Base-by-base conservation (phyloP, 2,888 invertebrate genomes). In the Luperina nickerlii region DNA sequence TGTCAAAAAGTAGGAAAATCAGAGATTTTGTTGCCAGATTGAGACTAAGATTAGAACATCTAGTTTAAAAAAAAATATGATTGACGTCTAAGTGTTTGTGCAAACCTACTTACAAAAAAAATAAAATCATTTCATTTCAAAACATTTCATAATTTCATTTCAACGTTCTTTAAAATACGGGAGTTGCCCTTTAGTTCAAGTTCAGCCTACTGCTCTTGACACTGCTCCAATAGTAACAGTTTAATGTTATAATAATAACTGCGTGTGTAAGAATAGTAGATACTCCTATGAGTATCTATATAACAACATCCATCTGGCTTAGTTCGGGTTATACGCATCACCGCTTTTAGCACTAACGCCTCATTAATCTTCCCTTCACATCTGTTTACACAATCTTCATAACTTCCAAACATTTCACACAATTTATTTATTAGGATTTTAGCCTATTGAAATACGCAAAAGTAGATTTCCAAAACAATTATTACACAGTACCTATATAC, bases 321-420 rank as follows among this genome's bases (percentile, higher is more conserved):
- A 88, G 88, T 90, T 90, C 88, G 79, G 88, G 86, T 87, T 85
- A 87, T 88, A 89, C 88, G 88, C 88, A 87, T 90, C 86, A 89
- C 86, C 89, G 87, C 87, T 87, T 86, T 85, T 76, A 81, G 79
- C 84, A 85, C 87, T 87, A 90, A 87, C 87, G 87, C 87, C 88
- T 87, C 90, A 90, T 92, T 90, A 89, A 92, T 92, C 91, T 90
- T 88, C 60, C 83, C 67, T 76, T 84, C 76, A 81, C 83, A 86
- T 88, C 83, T 91, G 90, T 92, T 91, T 91, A 91, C 80, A 79
- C 76, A 85, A 82, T 88, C 79, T 79, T 87, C 90, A 90, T 92
- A 90, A 90, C 85, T 91, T 79, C 87, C 87, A 87, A 88, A 84
- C 82, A 82, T 85, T 83, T 73, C 60, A 80, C 79, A 83, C 76